Evolutionary conservation across 1,140 invertebrate species (phyloP).

Genomic region (Drosophila navojoa): DNA sequence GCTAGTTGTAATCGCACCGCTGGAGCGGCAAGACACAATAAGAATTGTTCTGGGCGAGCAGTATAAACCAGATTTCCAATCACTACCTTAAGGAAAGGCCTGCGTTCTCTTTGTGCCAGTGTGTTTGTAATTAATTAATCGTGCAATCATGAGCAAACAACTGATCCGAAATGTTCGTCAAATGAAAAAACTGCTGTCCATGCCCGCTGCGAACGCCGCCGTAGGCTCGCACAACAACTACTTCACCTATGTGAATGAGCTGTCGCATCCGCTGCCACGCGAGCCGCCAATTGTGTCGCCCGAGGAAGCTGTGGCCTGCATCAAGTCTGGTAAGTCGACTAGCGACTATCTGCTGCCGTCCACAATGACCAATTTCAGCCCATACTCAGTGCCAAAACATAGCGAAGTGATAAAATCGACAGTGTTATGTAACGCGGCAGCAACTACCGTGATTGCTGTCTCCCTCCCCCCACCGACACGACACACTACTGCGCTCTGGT

Average conservation of each 20-base stretch:
- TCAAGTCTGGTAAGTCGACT: constrained; percentile 85
- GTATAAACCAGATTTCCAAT: background rate
- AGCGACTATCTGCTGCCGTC: background rate
- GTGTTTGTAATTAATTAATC: background rate
- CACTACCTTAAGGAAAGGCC: background rate
- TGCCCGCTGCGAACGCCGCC: constrained; percentile 31
- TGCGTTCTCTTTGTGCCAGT: background rate
- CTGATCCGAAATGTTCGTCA: constrained; percentile 44
- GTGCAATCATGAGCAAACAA: constrained; percentile 63
- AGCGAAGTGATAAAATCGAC: constrained; percentile 24
- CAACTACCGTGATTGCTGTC: constrained; percentile 2
- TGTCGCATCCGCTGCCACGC: constrained; percentile 85
- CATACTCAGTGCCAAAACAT: background rate
- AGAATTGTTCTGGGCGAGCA: background rate
- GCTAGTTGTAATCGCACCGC: constrained; percentile 42
- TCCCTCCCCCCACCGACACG: background rate
- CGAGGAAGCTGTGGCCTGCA: constrained; percentile 85
- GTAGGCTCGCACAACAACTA: constrained; percentile 79
- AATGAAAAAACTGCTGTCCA: constrained; percentile 50
- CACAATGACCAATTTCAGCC: background rate
- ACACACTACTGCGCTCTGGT: background rate
- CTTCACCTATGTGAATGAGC: constrained; percentile 85
- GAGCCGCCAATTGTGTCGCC: constrained; percentile 84
- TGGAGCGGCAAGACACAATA: constrained; percentile 27
- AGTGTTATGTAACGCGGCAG: constrained; percentile 61